These are phyloP conservation scores for Sebastes taczanowskii DNA, from an alignment of 2,797 vertebrate species.

Conservation along the genomic window DNA sequence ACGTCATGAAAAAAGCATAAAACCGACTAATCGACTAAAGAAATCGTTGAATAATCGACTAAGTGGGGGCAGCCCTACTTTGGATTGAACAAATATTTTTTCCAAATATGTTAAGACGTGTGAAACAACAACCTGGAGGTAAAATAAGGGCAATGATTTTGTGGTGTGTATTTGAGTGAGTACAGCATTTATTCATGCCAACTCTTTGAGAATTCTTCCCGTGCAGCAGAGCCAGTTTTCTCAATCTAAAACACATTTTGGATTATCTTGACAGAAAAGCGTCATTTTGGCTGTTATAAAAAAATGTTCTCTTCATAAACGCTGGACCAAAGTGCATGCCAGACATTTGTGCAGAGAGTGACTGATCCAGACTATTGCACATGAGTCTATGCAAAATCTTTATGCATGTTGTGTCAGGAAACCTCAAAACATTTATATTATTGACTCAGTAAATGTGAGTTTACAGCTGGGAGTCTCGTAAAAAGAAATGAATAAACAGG, in stretches of 20 bases:
- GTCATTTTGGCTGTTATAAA: neutral
- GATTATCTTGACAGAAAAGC: slow-evolving; percentile 8
- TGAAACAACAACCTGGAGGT: neutral
- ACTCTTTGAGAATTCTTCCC: neutral
- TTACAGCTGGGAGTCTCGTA: slow-evolving; percentile 1
- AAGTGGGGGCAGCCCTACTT: neutral
- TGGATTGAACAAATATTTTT: neutral
- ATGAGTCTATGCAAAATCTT: neutral
- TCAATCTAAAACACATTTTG: neutral
- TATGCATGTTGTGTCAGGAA: neutral
- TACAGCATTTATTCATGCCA: neutral
- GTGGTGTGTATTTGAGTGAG: neutral
- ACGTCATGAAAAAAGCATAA: no score
- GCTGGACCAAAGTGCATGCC: neutral
- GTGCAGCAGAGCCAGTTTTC: neutral
- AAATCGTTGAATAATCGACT: no score
- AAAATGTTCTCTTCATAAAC: neutral
- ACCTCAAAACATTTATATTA: slow-evolving; percentile 1
- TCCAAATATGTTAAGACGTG: neutral
- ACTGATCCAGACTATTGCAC: neutral
- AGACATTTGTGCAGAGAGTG: neutral
- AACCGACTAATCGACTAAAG: no score
- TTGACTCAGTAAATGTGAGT: neutral
- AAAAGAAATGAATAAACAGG: slow-evolving; percentile 4
- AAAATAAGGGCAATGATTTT: neutral